Percentiles rank a stretch among this genome's conserved stretches.
These are phyloP conservation scores for Drosophila pectinifera DNA, from an alignment of 1,140 invertebrate genomes.

Conservation along the genomic window DNA sequence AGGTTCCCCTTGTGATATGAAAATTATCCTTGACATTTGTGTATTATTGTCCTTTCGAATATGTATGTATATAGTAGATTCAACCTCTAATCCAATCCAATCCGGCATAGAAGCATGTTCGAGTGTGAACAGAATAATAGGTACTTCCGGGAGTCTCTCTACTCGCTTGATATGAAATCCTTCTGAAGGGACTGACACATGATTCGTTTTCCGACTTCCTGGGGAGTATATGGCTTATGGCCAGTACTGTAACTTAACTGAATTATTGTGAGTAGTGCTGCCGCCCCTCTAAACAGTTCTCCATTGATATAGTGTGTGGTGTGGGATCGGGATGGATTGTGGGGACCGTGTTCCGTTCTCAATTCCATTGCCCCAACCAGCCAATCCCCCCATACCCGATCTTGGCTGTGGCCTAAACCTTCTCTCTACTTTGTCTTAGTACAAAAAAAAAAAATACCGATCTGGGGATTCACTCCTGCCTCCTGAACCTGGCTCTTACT, in stretches of 20 bases:
- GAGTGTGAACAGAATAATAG: too few relatives aligned
- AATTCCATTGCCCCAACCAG: background rate
- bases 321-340: conserved; percentile 1
- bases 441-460: conserved; percentile 16
- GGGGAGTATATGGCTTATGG: conserved; percentile 1
- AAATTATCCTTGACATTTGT: conserved; percentile 8
- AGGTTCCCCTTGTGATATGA: conserved; percentile 3
- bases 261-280: conserved; percentile 22
- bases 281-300: conserved; percentile 31
- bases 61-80: background rate
- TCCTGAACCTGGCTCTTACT: conserved; percentile 48
- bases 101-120: too few relatives aligned
- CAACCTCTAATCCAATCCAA: too few relatives aligned
- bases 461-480: background rate
- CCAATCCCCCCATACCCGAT: conserved; percentile 1
- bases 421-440: conserved; percentile 6
- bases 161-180: conserved; percentile 2
- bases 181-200: background rate
- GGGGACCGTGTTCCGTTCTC: background rate
- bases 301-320: conserved; percentile 22
- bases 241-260: conserved; percentile 22
- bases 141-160: background rate
- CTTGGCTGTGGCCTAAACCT: too few relatives aligned
- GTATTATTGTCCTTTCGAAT: conserved; percentile 19
- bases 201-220: background rate